Conservation (phyloP, 2,797 vertebrate species). For the Muscicapa striata region DNA sequence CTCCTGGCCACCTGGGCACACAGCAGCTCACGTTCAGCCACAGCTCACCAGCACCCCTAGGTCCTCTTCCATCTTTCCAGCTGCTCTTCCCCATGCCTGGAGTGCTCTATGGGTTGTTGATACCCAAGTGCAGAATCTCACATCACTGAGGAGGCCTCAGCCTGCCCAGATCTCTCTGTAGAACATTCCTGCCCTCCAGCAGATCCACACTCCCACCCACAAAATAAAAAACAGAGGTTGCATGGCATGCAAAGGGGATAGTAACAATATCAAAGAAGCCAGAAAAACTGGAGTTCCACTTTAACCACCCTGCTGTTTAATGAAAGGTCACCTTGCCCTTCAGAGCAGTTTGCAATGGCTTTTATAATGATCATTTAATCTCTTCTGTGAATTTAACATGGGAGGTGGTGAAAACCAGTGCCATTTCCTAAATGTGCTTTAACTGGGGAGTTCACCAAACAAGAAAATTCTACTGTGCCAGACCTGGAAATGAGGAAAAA, state of each 20-base stretch:
- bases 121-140: fast-evolving
- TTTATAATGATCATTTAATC: background rate
- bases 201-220: background rate
- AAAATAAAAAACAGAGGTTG: background rate
- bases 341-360: background rate
- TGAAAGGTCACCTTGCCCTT: background rate
- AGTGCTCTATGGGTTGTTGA: background rate
- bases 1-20: background rate
- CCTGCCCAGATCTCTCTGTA: background rate
- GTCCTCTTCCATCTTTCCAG: background rate
- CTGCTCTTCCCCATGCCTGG: background rate
- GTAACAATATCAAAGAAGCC: background rate
- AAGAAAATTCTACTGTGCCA: background rate
- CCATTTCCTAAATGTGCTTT: background rate
- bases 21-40: background rate
- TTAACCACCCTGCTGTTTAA: background rate
- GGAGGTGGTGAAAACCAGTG: background rate
- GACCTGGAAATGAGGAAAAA: background rate
- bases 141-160: background rate
- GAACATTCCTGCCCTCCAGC: background rate
- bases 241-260: background rate
- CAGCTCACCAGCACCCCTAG: background rate
- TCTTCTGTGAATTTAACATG: background rate
- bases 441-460: background rate
- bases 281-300: background rate